These are phyloP conservation scores for Graphium colonna DNA, from an alignment of 2,888 invertebrate species.

Conservation along the genomic window DNA sequence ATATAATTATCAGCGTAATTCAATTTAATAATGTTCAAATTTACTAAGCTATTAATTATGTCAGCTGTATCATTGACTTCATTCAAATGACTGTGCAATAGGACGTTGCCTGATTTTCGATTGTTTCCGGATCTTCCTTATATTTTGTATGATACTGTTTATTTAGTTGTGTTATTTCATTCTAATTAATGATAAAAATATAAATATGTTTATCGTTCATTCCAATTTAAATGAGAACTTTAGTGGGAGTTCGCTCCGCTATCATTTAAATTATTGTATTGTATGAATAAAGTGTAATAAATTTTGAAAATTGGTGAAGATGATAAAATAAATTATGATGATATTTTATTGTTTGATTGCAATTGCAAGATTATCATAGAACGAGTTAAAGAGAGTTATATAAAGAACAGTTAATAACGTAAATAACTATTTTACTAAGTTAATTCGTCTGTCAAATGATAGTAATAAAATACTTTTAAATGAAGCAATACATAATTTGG, in stretches of 20 bases:
- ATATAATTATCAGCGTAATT: constrained; percentile 50
- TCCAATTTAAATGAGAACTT: constrained; percentile 77
- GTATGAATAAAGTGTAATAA: constrained; percentile 76
- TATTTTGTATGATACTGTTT: constrained; percentile 62
- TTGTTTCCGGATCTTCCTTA: constrained; percentile 39
- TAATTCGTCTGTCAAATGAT: too few relatives aligned
- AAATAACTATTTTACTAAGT: too few relatives aligned
- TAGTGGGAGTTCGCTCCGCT: constrained; percentile 70
- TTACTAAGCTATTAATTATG: constrained; percentile 27
- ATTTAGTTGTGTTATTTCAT: constrained; percentile 75
- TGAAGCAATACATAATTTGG: too few relatives aligned
- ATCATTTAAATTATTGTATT: constrained; percentile 79
- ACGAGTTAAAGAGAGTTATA: too few relatives aligned
- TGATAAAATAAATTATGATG: constrained; percentile 78
- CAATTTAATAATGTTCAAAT: constrained; percentile 58
- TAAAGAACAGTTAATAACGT: too few relatives aligned
- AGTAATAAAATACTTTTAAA: too few relatives aligned
- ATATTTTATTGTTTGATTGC: constrained; percentile 51
- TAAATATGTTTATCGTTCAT: constrained; percentile 78
- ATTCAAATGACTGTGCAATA: constrained; percentile 66
- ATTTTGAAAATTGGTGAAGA: constrained; percentile 74
- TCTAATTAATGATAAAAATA: constrained; percentile 59
- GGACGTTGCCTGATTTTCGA: constrained; percentile 60
- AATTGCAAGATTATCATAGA: background rate
- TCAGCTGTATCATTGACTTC: constrained; percentile 32